Percentiles rank a stretch among this genome's conserved stretches.
phyloP scores from a whole-genome alignment of 1,140 invertebrate species.

The Belonocnema kinseyi region DNA sequence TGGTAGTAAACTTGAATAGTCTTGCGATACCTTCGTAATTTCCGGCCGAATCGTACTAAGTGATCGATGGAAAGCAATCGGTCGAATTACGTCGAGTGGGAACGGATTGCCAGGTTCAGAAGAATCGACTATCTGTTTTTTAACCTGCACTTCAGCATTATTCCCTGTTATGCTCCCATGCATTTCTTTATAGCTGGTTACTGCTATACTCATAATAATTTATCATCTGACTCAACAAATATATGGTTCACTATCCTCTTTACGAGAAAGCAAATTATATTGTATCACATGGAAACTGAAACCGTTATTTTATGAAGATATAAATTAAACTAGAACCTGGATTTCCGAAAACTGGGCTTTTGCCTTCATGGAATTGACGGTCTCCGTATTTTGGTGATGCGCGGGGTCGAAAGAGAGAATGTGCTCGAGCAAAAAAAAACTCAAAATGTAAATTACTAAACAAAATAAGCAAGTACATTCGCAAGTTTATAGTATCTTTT shows the following conservation, averaged over 20 bases:
- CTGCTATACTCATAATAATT: neutral
- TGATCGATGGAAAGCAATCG: slow-evolving; percentile 56
- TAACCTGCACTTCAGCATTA: neutral
- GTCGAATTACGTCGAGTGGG: slow-evolving; percentile 53
- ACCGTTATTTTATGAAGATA: too few species aligned
- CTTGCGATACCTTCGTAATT: slow-evolving; percentile 46
- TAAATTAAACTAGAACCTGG: too few species aligned
- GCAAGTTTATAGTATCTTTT: too few species aligned
- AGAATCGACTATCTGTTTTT: slow-evolving; percentile 33
- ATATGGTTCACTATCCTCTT: neutral
- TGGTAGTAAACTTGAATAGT: slow-evolving; percentile 37
- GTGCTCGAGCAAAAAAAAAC: too few species aligned
- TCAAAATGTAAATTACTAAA: too few species aligned
- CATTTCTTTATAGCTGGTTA: neutral
- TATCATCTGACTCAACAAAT: neutral
- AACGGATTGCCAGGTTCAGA: slow-evolving; percentile 46
- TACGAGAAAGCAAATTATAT: too few species aligned
- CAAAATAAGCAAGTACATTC: too few species aligned
- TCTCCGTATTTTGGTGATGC: too few species aligned
- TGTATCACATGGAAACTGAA: too few species aligned
- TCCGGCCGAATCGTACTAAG: slow-evolving; percentile 32
- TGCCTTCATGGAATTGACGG: too few species aligned
- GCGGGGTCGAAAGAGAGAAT: too few species aligned
- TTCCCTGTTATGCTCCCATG: neutral
- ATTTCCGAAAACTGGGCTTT: too few species aligned